Evolutionary conservation across 2,888 invertebrate genomes (phyloP).

Genomic region (Tubulanus polymorphus): DNA sequence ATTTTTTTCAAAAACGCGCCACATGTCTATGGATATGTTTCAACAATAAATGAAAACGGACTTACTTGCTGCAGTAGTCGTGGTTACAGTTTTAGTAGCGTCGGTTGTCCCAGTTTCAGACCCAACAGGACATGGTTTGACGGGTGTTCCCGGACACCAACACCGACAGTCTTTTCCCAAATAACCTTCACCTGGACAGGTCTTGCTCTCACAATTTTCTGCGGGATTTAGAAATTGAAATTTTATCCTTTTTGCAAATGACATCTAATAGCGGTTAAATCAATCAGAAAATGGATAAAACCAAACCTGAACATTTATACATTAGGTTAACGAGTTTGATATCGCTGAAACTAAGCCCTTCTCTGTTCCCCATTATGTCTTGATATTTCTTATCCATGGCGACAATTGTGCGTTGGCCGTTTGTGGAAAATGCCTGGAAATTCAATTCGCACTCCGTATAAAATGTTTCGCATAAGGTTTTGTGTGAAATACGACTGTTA

Average conservation of each 20-base stretch:
- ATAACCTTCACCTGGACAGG: constrained; percentile 17
- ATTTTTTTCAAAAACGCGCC: too few relatives aligned
- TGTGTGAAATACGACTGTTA: background rate
- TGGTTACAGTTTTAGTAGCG: too few relatives aligned
- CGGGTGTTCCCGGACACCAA: constrained; percentile 26
- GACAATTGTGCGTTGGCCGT: constrained; percentile 14
- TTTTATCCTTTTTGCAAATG: too few relatives aligned
- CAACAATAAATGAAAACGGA: too few relatives aligned
- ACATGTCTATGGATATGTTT: too few relatives aligned
- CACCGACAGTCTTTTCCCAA: constrained; percentile 30
- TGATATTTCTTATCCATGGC: constrained; percentile 9
- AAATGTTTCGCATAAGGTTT: constrained; percentile 11
- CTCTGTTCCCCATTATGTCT: constrained; percentile 13
- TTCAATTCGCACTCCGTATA: constrained; percentile 11
- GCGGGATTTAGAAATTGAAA: too few relatives aligned
- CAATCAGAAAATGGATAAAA: background rate
- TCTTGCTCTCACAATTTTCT: constrained; percentile 1
- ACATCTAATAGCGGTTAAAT: background rate
- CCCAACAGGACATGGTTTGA: constrained; percentile 11
- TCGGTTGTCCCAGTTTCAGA: background rate
- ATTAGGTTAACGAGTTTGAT: constrained; percentile 17
- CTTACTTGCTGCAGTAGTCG: too few relatives aligned
- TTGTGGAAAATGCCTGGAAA: constrained; percentile 14
- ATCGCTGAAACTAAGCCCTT: constrained; percentile 16
- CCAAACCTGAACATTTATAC: constrained; percentile 17